Conservation (phyloP, 1,140 invertebrate species). For the Camponotus vicinus region DNA sequence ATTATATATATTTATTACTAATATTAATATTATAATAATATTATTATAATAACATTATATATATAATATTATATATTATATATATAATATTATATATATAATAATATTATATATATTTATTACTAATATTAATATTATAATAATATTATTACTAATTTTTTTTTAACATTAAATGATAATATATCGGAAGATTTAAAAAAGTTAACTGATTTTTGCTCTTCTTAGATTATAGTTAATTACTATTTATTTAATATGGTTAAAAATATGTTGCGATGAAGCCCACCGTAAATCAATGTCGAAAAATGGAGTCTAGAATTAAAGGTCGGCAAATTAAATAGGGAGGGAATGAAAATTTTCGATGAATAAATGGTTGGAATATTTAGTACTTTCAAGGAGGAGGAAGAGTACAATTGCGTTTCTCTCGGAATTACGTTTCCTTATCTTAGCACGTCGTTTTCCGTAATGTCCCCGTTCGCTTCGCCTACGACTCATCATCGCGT, state of each 20-base stretch:
- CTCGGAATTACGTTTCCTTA: constrained; percentile 42
- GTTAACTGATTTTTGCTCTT: neutral
- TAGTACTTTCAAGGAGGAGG: neutral
- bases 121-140: too few relatives aligned
- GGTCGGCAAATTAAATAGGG: neutral
- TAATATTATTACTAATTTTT: neutral
- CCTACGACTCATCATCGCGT: constrained; percentile 32
- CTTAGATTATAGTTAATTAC: neutral
- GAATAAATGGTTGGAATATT: constrained; percentile 32
- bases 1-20: neutral
- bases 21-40: too few relatives aligned
- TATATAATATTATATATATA: too few relatives aligned
- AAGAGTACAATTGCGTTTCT: neutral
- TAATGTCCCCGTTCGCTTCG: constrained; percentile 23
- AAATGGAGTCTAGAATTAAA: neutral
- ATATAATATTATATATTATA: too few relatives aligned
- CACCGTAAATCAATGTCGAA: neutral
- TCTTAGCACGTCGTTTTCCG: constrained; percentile 34
- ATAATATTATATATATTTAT: too few relatives aligned
- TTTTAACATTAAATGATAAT: neutral
- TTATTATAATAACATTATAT: too few relatives aligned
- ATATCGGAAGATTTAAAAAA: neutral
- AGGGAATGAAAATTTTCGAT: neutral
- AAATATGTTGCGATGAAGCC: neutral
- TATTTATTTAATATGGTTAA: neutral